Evolutionary conservation across 2,797 vertebrate species (phyloP).

Genomic region (Limnodromus scolopaceus): DNA sequence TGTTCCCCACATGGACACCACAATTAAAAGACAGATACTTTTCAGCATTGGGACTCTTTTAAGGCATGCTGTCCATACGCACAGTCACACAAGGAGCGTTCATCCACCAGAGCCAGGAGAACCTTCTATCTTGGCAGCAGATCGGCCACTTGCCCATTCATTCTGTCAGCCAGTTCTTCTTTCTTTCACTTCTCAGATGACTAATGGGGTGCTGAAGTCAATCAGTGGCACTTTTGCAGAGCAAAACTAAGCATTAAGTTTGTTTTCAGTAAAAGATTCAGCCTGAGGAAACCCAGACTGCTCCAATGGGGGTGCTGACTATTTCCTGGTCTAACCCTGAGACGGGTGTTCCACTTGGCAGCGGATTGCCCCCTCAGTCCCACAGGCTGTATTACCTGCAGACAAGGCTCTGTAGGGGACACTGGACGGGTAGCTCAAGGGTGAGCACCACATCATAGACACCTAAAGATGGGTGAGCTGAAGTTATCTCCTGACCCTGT

Average conservation of each 20-base stretch:
- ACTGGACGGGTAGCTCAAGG: not conserved
- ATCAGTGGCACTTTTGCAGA: not conserved
- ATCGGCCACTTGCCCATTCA: not conserved
- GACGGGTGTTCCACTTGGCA: rapidly evolving
- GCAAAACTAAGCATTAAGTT: not conserved
- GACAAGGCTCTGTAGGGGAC: not conserved
- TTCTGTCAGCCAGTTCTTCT: not conserved
- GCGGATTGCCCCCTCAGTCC: not conserved
- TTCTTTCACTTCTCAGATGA: not conserved
- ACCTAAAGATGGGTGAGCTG: not conserved
- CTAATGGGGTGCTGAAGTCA: not conserved
- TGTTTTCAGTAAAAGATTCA: not conserved
- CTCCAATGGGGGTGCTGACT: not conserved
- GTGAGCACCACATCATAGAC: not conserved
- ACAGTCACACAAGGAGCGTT: not conserved
- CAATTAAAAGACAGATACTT: not conserved
- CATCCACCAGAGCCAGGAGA: not conserved
- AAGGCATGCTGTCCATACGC: not conserved
- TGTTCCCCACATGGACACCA: not conserved
- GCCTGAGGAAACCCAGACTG: not conserved
- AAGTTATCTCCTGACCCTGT: not conserved
- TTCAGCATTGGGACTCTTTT: not conserved
- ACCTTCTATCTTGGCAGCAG: not conserved
- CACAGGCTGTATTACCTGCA: rapidly evolving
- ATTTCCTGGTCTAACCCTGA: not conserved